A percentile compares a stretch with the other conserved stretches of the same genome.
phyloP scores from a whole-genome alignment of 1,140 invertebrate genomes.

The Babylonia areolata region DNA sequence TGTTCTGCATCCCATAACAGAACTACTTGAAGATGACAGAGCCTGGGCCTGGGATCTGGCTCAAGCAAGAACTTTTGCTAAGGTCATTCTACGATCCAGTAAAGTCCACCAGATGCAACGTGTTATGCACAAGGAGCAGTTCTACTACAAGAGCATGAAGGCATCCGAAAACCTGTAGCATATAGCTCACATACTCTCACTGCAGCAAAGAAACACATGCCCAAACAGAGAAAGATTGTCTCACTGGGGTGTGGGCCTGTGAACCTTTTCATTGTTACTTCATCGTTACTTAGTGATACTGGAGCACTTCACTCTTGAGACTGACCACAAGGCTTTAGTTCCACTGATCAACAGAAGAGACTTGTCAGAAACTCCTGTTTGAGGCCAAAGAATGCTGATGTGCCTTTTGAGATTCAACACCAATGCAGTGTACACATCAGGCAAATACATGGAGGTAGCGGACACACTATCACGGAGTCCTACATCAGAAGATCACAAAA shows the following conservation, averaged over 20 bases:
- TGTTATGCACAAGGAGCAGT: too few relatives aligned
- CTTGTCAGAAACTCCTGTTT: neutral
- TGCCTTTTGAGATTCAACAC: neutral
- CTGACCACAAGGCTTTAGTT: neutral
- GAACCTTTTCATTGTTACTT: neutral
- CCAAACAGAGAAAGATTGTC: too few relatives aligned
- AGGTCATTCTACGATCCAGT: too few relatives aligned
- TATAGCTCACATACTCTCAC: too few relatives aligned
- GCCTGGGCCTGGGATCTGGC: neutral
- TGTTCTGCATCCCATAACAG: neutral
- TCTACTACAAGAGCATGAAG: too few relatives aligned
- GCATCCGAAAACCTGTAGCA: too few relatives aligned
- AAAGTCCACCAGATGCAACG: too few relatives aligned
- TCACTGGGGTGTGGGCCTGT: neutral
- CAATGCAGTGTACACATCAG: neutral
- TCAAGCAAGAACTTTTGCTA: too few relatives aligned
- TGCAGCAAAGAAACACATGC: too few relatives aligned
- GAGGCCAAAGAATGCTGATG: conserved; percentile 22
- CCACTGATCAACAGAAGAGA: conserved; percentile 7
- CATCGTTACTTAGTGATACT: neutral
- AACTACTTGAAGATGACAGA: neutral
- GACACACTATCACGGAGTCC: conserved; percentile 8
- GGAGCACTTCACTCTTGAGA: neutral
- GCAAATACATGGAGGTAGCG: neutral
- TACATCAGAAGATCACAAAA: too few relatives aligned